Evolutionary conservation across 2,113 vertebrate genomes (phyloP), one percentile per base, ranked within the genome.

Genomic region (Corythoichthys intestinalis): DNA sequence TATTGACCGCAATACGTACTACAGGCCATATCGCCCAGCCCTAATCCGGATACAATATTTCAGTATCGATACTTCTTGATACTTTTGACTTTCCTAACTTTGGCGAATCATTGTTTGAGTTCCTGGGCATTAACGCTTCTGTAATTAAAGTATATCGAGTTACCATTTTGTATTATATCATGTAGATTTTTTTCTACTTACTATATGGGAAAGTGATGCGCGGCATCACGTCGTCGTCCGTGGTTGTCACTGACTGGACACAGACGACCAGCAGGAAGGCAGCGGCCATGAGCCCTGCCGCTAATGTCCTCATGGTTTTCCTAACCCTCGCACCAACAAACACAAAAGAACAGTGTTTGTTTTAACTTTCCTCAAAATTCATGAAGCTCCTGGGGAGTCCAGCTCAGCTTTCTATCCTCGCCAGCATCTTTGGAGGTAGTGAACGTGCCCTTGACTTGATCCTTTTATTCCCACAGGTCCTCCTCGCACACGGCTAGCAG

Each of bases 181-280:
- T 28, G 20, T 28, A 28, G 20, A 28, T 54, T 41, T 1, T 28
- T 70, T 70, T 57, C 1, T 6, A 88, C 91, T 92, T 81, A 92
- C 91, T 88, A 85, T 89, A 88, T 15, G 75, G 52, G 81, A 92
- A 92, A 65, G 83, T 90, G 80, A 92, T 87, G 67, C 91, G 90
- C 0, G 91, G 87, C 6, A 82, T 88, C 73, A 89, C 87, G 57
- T 90, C 91, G 37, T 91, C 91, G 58, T 90, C 88, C 2, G 73
- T 72, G 35, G 78, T 69, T 8, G 13, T 34, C 50, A 48, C 72
- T 37, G 76, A 85, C 71, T 85, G 80, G 65, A 85, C 60, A 62
- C 75, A 73, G 72, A 69, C 48, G 38, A 74, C 80, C 62, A 86
- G 70, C 39, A 91, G 72, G 71, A 90, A 70, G 7, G 48, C 69